Base-by-base conservation (phyloP, 1,140 invertebrate species). In the Lasioglossum albipes region DNA sequence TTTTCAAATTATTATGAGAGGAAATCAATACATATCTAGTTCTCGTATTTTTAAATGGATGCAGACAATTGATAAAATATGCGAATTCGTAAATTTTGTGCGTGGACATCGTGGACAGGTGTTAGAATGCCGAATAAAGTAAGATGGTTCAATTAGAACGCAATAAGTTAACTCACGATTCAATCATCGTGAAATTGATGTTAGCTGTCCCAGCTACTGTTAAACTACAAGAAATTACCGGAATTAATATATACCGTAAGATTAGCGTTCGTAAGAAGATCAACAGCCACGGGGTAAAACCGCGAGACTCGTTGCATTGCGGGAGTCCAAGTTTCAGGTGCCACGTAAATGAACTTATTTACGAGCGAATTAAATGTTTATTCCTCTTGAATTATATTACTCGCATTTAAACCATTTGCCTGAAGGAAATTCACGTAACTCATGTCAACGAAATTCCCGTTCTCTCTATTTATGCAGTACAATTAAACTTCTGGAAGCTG, bases 311-410 rank as follows among this genome's bases (percentile, higher is more conserved):
- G 42, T 68, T 52, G 42, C 66, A 27, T 49, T 68, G 41, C 42
- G 65, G 41, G 20, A 16, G n/a, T 27, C 12, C 66, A 27, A 68
- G 66, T 68, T 68, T 68, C 66, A 49, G n/a, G 42, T 16, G 41
- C n/a, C 20, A 68, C 42, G 42, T 45, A 68, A 68, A 68, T 68
- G 66, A 27, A 49, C 66, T 68, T 49, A 68, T 68, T 68, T 68
- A 16, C 42, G 42, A 49, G 42, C 66, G 42, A 68, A 65, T 65
- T 65, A 65, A 65, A 65, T 36, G 42, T 68, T 68, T 68, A 68
- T 45, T 68, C 12, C 42, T 12, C 42, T 42, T 49, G n/a, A 52
- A 68, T 68, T 68, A 68, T 49, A 68, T 49, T 42, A 1, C n/a
- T 68, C 20, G 66, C n/a, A 45, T 16, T 49, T 49, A 49, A 49